Evolutionary conservation across 2,113 vertebrate genomes (phyloP).

Genomic region (Eidolon helvum): DNA sequence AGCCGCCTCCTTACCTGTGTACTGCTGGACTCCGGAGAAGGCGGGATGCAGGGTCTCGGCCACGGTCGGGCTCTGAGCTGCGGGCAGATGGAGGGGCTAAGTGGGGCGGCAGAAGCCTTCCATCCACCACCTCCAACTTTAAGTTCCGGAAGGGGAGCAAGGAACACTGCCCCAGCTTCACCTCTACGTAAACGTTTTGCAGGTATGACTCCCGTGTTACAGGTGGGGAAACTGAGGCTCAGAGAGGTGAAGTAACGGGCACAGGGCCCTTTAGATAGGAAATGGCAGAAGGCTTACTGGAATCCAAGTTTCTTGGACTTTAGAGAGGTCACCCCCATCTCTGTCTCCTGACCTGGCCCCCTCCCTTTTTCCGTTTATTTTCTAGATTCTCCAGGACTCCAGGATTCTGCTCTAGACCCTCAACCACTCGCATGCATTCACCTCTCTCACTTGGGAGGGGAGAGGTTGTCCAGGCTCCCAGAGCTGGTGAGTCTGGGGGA

Average conservation of each 20-base stretch:
- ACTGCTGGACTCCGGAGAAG: slow-evolving; percentile 98
- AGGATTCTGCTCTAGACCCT: not conserved
- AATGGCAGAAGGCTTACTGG: not conserved
- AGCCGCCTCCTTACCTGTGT: slow-evolving; percentile 90
- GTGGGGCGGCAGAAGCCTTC: not conserved
- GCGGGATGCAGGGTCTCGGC: slow-evolving; percentile 96
- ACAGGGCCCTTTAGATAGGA: not conserved
- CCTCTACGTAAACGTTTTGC: not conserved
- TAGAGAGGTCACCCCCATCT: not conserved
- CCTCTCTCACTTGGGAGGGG: not conserved
- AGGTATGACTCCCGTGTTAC: not conserved
- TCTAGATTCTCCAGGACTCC: not conserved
- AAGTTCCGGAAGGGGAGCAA: not conserved
- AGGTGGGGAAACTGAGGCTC: not conserved
- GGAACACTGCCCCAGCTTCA: not conserved
- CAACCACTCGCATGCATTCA: not conserved
- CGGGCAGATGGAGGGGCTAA: slow-evolving; percentile 10
- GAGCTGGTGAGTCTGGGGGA: not conserved
- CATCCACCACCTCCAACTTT: not conserved
- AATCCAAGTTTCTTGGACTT: not conserved
- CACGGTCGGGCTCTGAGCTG: slow-evolving; percentile 95
- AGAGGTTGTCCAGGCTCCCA: not conserved
- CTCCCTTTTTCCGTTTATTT: not conserved
- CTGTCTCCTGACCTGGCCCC: not conserved
- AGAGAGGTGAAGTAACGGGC: not conserved